A percentile compares a stretch with the other conserved stretches of the same genome.
phyloP scores from a whole-genome alignment of 2,888 invertebrate species.

The Tetanocera ferruginea region DNA sequence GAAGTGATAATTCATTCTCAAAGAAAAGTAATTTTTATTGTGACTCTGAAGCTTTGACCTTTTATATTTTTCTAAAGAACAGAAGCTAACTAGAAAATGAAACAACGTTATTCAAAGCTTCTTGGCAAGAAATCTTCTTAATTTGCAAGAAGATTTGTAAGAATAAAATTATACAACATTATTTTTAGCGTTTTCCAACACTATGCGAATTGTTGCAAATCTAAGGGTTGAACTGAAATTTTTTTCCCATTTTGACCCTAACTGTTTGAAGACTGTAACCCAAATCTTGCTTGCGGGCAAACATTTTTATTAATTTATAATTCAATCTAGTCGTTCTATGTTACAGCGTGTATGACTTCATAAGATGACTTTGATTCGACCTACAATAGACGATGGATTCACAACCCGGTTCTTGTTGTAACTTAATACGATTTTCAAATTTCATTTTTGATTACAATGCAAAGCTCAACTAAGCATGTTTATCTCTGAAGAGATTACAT shows the following conservation, averaged over 20 bases:
- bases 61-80: background rate
- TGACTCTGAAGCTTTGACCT: too few species aligned
- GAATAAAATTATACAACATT: background rate
- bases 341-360: constrained; percentile 36
- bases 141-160: background rate
- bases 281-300: constrained; percentile 69
- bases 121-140: background rate
- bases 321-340: constrained; percentile 61
- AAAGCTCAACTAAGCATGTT: constrained; percentile 45
- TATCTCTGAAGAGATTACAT: constrained; percentile 23
- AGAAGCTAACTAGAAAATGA: background rate
- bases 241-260: background rate
- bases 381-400: constrained; percentile 40
- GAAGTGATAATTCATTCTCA: too few species aligned
- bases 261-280: constrained; percentile 56
- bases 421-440: constrained; percentile 64
- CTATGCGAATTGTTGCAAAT: background rate
- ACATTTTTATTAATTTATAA: constrained; percentile 70
- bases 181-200: constrained; percentile 19
- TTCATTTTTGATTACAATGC: constrained; percentile 47
- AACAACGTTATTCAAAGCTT: background rate
- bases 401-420: constrained; percentile 53
- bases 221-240: constrained; percentile 24
- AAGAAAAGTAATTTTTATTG: too few species aligned
- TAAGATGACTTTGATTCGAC: constrained; percentile 57